Evolutionary conservation across 2,113 vertebrate genomes (phyloP).

Genomic region (Triplophysa rosa): DNA sequence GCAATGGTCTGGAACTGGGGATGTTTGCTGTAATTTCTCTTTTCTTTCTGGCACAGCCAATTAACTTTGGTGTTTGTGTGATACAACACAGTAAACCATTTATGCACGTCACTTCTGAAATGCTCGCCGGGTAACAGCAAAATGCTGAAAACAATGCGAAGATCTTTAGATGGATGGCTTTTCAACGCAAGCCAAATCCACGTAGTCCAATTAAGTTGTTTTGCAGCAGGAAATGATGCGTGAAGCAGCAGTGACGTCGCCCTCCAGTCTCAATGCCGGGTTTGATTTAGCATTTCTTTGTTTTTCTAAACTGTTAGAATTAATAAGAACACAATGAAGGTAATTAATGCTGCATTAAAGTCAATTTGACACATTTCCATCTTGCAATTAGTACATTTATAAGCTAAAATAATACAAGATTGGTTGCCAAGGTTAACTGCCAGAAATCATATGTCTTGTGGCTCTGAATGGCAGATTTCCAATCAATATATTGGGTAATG

Average conservation of each 20-base stretch:
- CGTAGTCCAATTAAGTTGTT: conserved; percentile 23
- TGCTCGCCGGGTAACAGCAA: conserved; percentile 12
- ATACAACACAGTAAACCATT: background rate
- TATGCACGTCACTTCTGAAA: conserved; percentile 18
- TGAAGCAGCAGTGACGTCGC: background rate
- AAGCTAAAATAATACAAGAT: background rate
- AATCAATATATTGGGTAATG: too few species aligned
- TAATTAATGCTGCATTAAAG: background rate
- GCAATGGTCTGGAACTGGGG: conserved; percentile 1
- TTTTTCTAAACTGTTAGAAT: conserved; percentile 1
- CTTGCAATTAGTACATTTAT: background rate
- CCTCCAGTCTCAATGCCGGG: background rate
- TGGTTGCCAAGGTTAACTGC: background rate
- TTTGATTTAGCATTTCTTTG: background rate
- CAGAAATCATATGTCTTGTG: background rate
- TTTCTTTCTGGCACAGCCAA: conserved; percentile 9
- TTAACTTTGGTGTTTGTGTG: conserved; percentile 2
- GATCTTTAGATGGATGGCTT: background rate
- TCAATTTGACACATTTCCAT: background rate
- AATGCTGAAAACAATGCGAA: background rate
- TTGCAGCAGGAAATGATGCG: conserved; percentile 34
- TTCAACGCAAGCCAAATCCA: conserved; percentile 24
- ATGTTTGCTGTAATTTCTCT: conserved; percentile 13
- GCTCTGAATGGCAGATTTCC: too few species aligned
- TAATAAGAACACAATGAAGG: background rate